A percentile compares a stretch with the other conserved stretches of the same genome.
These are phyloP conservation scores for Ellobium chinense DNA, from an alignment of 2,888 invertebrate species.

Conservation along the genomic window DNA sequence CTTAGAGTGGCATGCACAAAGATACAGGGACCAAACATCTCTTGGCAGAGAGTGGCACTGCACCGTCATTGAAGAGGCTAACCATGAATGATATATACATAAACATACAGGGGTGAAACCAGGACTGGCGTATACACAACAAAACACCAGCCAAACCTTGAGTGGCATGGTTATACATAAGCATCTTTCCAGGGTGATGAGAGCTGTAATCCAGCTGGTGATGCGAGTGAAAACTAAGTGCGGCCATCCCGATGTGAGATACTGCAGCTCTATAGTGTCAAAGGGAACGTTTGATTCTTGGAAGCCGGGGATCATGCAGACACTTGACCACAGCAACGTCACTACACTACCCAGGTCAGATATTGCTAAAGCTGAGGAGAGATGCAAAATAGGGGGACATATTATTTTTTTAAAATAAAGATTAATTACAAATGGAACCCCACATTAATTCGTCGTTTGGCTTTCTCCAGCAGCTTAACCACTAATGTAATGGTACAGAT, in stretches of 20 bases:
- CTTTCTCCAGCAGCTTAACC: not conserved
- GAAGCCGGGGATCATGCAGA: not conserved
- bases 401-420: no score
- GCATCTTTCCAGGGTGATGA: constrained; percentile 20
- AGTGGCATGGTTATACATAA: constrained; percentile 9
- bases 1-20: no score
- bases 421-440: no score
- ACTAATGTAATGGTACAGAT: not conserved
- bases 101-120: no score
- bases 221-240: not conserved
- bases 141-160: constrained; percentile 7
- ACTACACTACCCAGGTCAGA: constrained; percentile 3
- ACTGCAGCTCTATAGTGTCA: constrained; percentile 9
- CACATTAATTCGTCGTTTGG: no score
- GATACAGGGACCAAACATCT: no score
- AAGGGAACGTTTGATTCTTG: not conserved
- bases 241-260: not conserved
- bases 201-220: constrained; percentile 10
- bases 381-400: no score
- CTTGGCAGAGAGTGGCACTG: no score
- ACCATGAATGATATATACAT: no score
- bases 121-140: no score
- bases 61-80: no score
- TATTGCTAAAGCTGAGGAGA: constrained; percentile 17
- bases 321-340: not conserved